phyloP scores from a whole-genome alignment of 1,140 invertebrate species.

The Nylanderia fulva region DNA sequence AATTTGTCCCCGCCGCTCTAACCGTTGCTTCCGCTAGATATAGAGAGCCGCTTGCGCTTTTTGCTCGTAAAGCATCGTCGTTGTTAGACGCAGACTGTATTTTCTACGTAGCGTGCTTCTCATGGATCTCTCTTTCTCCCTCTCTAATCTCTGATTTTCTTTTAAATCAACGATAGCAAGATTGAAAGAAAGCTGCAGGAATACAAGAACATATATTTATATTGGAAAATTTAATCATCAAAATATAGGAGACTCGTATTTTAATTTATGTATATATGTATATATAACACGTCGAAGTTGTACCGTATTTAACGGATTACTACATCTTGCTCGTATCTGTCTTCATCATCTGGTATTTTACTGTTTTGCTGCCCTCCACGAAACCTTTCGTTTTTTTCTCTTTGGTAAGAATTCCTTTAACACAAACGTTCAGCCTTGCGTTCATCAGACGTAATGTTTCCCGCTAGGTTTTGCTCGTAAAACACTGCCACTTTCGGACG shows the following conservation, averaged over 20 bases:
- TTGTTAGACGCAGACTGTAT: neutral
- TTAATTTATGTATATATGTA: no score
- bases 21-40: constrained; percentile 35
- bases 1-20: constrained; percentile 58
- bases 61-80: constrained; percentile 50
- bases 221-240: neutral
- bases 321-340: neutral
- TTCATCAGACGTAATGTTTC: constrained; percentile 7
- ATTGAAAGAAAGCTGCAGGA: neutral
- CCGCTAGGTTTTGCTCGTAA: constrained; percentile 1
- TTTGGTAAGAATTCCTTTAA: no score
- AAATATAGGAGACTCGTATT: neutral
- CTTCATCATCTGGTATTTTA: neutral
- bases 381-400: neutral
- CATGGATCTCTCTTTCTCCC: no score
- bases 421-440: no score
- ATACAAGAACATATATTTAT: neutral
- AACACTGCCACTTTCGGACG: neutral
- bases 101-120: constrained; percentile 10
- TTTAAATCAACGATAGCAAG: constrained; percentile 10
- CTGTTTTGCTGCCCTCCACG: neutral
- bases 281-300: no score
- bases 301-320: neutral
- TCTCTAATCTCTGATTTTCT: no score
- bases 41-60: constrained; percentile 35